These are phyloP conservation scores for Caenorhabditis sp. DNA, from an alignment of 2,888 invertebrate genomes.

Conservation along the genomic window DNA sequence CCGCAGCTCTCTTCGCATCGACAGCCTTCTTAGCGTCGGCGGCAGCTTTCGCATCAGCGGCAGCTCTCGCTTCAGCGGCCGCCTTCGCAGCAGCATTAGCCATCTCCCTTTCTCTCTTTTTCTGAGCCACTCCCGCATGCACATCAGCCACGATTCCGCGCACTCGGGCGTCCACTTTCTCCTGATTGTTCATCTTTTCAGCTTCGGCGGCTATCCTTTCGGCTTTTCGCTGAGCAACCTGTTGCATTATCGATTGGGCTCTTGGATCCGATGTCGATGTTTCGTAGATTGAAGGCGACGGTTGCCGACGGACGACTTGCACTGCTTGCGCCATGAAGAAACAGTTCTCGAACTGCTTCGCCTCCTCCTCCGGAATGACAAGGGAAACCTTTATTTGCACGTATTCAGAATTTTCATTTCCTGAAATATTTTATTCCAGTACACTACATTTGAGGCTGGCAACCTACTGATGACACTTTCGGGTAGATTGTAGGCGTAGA, in stretches of 20 bases:
- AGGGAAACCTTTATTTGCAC: background rate
- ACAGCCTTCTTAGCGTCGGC: too few species aligned
- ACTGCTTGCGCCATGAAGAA: slow-evolving; percentile 45
- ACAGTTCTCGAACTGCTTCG: slow-evolving; percentile 3
- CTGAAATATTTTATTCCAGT: background rate
- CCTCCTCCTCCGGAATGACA: background rate
- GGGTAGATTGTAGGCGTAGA: slow-evolving; percentile 35
- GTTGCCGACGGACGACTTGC: slow-evolving; percentile 3
- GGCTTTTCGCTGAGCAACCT: too few species aligned
- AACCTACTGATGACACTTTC: slow-evolving; percentile 8
- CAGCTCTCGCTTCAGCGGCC: too few species aligned
- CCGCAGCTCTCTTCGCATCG: too few species aligned
- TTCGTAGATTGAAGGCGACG: too few species aligned
- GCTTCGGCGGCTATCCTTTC: too few species aligned
- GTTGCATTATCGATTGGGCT: background rate
- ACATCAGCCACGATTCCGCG: background rate
- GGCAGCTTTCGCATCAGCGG: too few species aligned
- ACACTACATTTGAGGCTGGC: background rate
- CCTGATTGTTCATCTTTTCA: background rate
- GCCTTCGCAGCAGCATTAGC: too few species aligned
- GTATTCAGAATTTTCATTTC: background rate
- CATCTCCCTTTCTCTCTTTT: background rate
- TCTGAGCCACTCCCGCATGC: background rate
- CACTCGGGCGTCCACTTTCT: too few species aligned
- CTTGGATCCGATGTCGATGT: background rate